phyloP scores from a whole-genome alignment of 2,113 vertebrate genomes.

The Bettongia penicillata region DNA sequence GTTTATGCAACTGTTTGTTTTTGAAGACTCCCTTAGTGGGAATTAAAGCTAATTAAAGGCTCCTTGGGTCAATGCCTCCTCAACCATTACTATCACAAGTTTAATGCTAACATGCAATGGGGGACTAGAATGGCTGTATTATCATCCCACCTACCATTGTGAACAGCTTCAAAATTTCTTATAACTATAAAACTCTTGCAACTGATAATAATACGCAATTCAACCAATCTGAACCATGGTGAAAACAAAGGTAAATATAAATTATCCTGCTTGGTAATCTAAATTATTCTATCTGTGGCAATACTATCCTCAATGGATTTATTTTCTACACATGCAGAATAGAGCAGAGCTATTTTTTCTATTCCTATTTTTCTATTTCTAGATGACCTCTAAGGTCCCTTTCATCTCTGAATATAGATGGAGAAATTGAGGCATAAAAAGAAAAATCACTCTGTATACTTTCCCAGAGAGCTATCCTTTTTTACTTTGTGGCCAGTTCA shows the following conservation, averaged over 20 bases:
- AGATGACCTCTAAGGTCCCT: no score
- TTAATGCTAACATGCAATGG: neutral
- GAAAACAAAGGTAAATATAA: neutral
- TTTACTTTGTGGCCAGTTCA: neutral
- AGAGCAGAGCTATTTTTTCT: neutral
- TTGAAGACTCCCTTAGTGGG: neutral
- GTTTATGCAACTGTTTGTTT: neutral
- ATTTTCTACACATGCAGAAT: neutral
- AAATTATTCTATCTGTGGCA: neutral
- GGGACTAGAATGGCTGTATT: neutral
- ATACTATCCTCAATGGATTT: neutral
- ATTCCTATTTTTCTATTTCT: no score
- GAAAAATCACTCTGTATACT: neutral
- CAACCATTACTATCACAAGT: neutral
- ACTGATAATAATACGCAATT: neutral
- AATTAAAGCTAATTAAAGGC: neutral
- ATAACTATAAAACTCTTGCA: neutral
- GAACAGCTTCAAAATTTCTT: neutral
- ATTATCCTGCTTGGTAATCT: neutral
- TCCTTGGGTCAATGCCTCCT: neutral
- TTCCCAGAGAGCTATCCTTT: neutral
- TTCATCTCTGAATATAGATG: no score
- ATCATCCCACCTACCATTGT: neutral
- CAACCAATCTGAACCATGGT: neutral
- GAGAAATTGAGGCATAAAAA: neutral